Evolutionary conservation across 2,888 invertebrate species (phyloP).

Genomic region (Nesidiocoris tenuis): DNA sequence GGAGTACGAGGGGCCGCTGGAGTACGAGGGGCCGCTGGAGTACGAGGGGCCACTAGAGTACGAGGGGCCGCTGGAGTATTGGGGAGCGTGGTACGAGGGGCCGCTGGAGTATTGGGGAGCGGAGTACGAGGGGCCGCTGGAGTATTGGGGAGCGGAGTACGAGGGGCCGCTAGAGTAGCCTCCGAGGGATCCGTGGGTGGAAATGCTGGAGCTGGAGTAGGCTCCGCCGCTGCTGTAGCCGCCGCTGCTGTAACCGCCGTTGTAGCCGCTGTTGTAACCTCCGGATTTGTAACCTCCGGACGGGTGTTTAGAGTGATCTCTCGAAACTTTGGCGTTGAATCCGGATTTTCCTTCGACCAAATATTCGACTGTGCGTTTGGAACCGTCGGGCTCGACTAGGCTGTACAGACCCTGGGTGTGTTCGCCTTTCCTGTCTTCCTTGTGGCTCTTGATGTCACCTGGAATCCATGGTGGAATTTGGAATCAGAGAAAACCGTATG

Average conservation of each 20-base stretch:
- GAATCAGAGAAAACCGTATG: too few relatives aligned
- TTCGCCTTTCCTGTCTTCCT: conserved; percentile 59
- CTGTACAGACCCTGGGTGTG: conserved; percentile 65
- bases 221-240: conserved; percentile 9
- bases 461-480: too few relatives aligned
- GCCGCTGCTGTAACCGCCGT: conserved; percentile 24
- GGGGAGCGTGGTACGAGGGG: conserved; percentile 11
- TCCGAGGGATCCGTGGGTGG: conserved; percentile 12
- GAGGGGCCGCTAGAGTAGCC: conserved; percentile 29
- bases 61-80: conserved; percentile 24
- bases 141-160: conserved; percentile 5
- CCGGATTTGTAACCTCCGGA: conserved; percentile 39
- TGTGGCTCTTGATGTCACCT: conserved; percentile 69
- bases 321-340: conserved; percentile 66
- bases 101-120: background rate
- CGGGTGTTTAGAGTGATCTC: conserved; percentile 40
- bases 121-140: conserved; percentile 12
- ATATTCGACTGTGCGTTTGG: conserved; percentile 71
- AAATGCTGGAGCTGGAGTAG: conserved; percentile 18
- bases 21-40: conserved; percentile 14
- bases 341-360: conserved; percentile 75
- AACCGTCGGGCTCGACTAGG: conserved; percentile 67
- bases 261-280: conserved; percentile 16
- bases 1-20: conserved; percentile 13
- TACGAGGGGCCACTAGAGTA: conserved; percentile 20